Base-by-base conservation (phyloP, 2,113 vertebrate genomes). In the Asarcornis scutulata region DNA sequence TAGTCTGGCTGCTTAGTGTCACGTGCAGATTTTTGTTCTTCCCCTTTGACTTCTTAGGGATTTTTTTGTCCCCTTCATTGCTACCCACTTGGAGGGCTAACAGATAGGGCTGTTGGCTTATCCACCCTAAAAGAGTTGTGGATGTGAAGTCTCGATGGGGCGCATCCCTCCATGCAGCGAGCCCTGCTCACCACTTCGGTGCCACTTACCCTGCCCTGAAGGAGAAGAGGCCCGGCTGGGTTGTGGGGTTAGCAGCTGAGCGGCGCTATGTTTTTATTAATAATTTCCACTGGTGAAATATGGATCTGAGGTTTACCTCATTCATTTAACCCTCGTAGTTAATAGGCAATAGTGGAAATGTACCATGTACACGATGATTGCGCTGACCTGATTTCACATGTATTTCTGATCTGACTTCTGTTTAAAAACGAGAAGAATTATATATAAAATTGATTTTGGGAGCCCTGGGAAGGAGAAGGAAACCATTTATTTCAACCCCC, bases 401-500 rank as follows among this genome's bases (percentile, higher is more conserved):
- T 50, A 34, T 91, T 91, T 93, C 62, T 96, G 58, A 93, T 94
- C 67, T 93, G 59, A 77, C 13, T 71, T 83, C 85, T 91, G 64
- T 31, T 92, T 42, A 1, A 23, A 29, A 53, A 42, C 40, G 26
- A 56, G 52, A 74, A 66, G 6, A 85, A 46, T 81, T 86, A 83
- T 63, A 88, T 88, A 68, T 81, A 72, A 84, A 96, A 78, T 90
- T 92, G 88, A 86, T 96, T 97, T 96, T 95, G 88, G 93, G 80
- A 97, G 86, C 58, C 86, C 66, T 89, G 58, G 53, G 80, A 95
- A 93, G 78, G 85, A 93, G 93, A 97, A 97, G 88, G 77, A 95
- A 97, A 97, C 95, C 95, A 89, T 92, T 96, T 97, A 96, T 97
- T 97, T 97, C 96, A 97, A 84, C 91, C 90, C 93, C 94, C 94